Percentiles rank a stretch among this genome's conserved stretches.
Conservation (phyloP, 2,888 invertebrate species). For the Macrophya alboannulata region DNA sequence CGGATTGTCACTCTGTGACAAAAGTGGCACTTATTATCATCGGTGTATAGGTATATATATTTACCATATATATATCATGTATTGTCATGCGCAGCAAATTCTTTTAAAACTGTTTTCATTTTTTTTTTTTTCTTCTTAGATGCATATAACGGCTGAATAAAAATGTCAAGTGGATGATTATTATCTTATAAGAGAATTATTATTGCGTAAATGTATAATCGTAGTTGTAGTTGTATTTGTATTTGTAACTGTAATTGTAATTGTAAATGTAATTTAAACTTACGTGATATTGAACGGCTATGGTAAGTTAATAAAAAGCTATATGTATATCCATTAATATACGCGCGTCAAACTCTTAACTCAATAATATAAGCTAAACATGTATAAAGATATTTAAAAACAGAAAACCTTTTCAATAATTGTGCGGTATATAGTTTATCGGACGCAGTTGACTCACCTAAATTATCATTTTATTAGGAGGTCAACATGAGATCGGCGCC, state of each 20-base stretch:
- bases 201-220: conserved; percentile 7
- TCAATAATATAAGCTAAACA: conserved; percentile 32
- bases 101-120: neutral
- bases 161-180: conserved; percentile 2
- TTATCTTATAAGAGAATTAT: conserved; percentile 15
- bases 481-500: conserved; percentile 71
- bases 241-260: conserved; percentile 35
- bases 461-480: conserved; percentile 54
- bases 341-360: conserved; percentile 36
- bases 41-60: conserved; percentile 29
- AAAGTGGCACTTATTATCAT: conserved; percentile 52
- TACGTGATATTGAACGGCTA: conserved; percentile 34
- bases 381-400: conserved; percentile 5
- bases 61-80: neutral
- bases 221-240: neutral
- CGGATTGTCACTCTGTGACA: conserved; percentile 59
- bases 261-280: conserved; percentile 22
- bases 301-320: conserved; percentile 35
- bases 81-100: conserved; percentile 15
- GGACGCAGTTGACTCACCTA: conserved; percentile 66
- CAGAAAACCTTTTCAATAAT: neutral
- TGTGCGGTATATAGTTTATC: conserved; percentile 49
- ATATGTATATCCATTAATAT: conserved; percentile 16
- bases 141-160: neutral
- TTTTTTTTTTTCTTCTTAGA: neutral